phyloP scores from a whole-genome alignment of 2,113 vertebrate species.

The Panthera tigris region DNA sequence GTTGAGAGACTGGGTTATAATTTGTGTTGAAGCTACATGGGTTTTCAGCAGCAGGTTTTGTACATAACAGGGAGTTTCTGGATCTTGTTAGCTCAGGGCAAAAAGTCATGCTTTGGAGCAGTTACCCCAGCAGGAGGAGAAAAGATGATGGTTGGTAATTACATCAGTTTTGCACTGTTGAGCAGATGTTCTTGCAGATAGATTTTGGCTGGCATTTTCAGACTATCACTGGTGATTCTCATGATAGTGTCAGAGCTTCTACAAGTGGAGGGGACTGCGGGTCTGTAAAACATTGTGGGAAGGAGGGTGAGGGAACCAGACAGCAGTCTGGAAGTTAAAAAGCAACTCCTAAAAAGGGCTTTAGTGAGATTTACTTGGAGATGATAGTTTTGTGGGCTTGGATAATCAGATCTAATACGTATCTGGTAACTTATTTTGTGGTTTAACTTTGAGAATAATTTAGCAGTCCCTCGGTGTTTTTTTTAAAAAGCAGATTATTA shows the following conservation, averaged over 20 bases:
- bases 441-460: conserved; percentile 57
- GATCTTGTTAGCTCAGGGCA: conserved; percentile 86
- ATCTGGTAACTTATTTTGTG: conserved; percentile 40
- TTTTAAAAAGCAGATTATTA: conserved; percentile 43
- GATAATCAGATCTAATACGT: conserved; percentile 30
- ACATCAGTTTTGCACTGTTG: conserved; percentile 88
- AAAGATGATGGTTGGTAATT: conserved; percentile 90
- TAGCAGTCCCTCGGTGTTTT: conserved; percentile 3
- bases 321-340: conserved; percentile 19
- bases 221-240: conserved; percentile 82
- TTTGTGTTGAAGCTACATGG: conserved; percentile 75
- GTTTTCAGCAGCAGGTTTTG: conserved; percentile 80
- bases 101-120: conserved; percentile 87
- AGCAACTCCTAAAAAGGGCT: conserved; percentile 28
- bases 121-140: conserved; percentile 88
- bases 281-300: conserved; percentile 64
- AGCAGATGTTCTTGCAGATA: conserved; percentile 88
- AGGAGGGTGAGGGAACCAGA: background rate
- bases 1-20: conserved; percentile 75
- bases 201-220: conserved; percentile 88
- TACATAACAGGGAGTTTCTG: conserved; percentile 84
- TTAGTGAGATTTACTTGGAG: conserved; percentile 7
- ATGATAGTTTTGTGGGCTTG: background rate
- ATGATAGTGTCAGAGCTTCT: conserved; percentile 76
- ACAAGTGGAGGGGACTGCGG: conserved; percentile 71